A percentile compares a stretch with the other conserved stretches of the same genome.
Conservation (phyloP, 64 coral and sea anemone genomes). For the Cladopsammia gracilis region DNA sequence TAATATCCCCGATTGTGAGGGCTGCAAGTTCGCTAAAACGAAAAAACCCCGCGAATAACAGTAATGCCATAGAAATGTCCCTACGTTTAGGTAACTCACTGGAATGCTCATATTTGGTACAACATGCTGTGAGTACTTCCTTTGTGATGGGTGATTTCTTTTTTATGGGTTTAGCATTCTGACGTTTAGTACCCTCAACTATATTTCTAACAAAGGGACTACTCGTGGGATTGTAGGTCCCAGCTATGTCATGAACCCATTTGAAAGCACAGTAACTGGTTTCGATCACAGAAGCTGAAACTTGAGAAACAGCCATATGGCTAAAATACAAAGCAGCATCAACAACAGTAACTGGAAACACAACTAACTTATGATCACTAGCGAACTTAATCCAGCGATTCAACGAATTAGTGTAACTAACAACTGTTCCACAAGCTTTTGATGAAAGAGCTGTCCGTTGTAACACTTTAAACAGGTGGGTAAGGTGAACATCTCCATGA, state of each 20-base stretch:
- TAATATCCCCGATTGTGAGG: conserved; percentile 32
- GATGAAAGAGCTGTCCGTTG: neutral
- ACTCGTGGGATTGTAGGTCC: neutral
- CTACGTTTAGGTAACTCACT: too few species aligned
- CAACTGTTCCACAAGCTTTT: neutral
- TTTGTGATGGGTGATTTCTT: neutral
- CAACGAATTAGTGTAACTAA: neutral
- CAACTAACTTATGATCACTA: neutral
- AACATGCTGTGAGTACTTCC: neutral
- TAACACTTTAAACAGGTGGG: neutral
- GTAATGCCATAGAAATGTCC: neutral
- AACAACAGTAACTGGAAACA: neutral
- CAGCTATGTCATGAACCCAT: neutral
- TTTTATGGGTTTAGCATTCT: neutral
- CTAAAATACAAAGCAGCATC: neutral
- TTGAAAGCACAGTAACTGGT: neutral
- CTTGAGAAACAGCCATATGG: neutral
- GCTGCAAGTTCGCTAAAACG: conserved; percentile 47
- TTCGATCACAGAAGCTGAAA: neutral
- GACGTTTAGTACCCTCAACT: neutral
- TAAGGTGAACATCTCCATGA: too few species aligned
- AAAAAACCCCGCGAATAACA: conserved; percentile 60
- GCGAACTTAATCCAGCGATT: neutral
- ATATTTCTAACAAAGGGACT: neutral
- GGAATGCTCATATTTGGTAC: neutral